Base-by-base conservation (phyloP, 2,797 vertebrate species). In the Cygnus olor region DNA sequence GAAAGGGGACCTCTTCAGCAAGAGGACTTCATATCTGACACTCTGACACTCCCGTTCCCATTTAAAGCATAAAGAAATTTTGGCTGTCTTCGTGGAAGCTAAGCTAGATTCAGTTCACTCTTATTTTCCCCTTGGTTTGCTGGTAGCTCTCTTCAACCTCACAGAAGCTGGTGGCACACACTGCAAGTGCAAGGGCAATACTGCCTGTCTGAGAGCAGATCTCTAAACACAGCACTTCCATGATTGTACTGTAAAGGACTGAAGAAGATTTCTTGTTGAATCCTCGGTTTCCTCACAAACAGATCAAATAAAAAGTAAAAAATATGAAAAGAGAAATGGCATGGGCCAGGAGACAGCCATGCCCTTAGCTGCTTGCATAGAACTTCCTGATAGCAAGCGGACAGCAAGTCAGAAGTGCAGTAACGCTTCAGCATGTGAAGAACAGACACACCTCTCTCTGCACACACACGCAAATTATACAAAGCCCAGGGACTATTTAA, bases 401-500 rank as follows among this genome's bases (percentile, higher is more conserved):
- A 91, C 78, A 12, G 24, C 21, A 61, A 61, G 40, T 54, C 40
- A 80, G 47, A 74, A 64, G 53, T 0, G 0, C 1, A 24, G 28
- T 13, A 65, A 30, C 0, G 1, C 20, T 60, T 64, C 40, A 49
- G 72, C 36, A 61, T 0, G 0, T 6, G 53, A 65, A 49, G 54
- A 69, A 66, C 28, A 24, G 54, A 54, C 45, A 58, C 19, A 0
- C 78, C 34, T 34, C 13, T 19, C n/a, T 20, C 34, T 16, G 68
- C 30, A 8, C 9, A 81, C 47, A 30, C 20, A 45, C 16, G 16
- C 5, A 16, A 0, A 0, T 20, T 15, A 57, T 15, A 78, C 21
- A 22, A 32, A 17, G 4, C 76, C 1, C 4, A 60, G 88, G 45
- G 56, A 58, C 64, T 88, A 79, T 42, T 92, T 77, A 56, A 78